These are phyloP conservation scores for Meloe dianella DNA, from an alignment of 2,888 invertebrate species.

Conservation along the genomic window DNA sequence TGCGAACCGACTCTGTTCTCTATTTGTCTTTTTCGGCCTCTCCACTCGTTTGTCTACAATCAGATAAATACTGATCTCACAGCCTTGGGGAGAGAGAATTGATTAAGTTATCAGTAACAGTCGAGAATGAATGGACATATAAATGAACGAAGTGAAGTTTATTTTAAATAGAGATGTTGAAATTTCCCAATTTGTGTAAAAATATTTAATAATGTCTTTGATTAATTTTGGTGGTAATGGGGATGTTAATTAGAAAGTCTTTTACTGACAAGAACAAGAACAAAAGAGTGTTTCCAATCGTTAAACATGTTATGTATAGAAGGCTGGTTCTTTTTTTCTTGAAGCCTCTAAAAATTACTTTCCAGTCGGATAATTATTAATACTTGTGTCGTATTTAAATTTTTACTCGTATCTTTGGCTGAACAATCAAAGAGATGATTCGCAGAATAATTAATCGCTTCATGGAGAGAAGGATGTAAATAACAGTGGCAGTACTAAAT, in stretches of 20 bases:
- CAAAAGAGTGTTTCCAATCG: neutral
- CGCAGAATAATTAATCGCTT: neutral
- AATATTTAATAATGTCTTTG: conserved; percentile 9
- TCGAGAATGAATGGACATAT: neutral
- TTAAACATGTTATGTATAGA: neutral
- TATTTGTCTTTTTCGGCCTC: neutral
- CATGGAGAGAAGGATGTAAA: neutral
- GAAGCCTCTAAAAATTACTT: neutral
- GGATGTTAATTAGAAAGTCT: neutral
- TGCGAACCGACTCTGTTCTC: neutral
- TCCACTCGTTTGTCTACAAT: neutral
- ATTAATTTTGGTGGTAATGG: neutral
- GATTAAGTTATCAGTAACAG: conserved; percentile 11
- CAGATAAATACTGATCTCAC: neutral
- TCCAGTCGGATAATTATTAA: neutral
- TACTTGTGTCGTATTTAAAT: neutral
- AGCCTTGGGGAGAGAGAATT: neutral
- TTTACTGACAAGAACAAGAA: neutral
- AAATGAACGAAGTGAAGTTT: neutral
- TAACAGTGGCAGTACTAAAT: conserved; percentile 11
- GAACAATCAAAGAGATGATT: neutral
- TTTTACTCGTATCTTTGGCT: neutral
- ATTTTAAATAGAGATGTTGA: neutral
- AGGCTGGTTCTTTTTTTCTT: neutral
- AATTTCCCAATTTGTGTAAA: neutral